Conservation (phyloP, 2,888 invertebrate genomes). For the Trachelus stipa region DNA sequence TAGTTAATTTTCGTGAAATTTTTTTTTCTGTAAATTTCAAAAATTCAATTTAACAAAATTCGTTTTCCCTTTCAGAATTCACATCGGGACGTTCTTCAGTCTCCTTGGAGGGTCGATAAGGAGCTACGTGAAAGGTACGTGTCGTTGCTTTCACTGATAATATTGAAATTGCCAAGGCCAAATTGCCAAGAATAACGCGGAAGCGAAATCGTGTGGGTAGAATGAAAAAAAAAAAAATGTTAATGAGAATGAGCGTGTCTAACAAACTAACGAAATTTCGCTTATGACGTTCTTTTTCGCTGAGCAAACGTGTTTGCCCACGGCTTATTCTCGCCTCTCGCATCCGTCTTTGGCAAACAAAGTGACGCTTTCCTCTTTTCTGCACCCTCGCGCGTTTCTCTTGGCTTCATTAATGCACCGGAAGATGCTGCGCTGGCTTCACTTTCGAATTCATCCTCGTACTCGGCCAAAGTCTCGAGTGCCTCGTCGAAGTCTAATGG, state of each 20-base stretch:
- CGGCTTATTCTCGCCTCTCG: conserved; percentile 25
- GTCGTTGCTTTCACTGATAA: background rate
- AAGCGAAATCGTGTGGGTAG: background rate
- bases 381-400: background rate
- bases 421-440: background rate
- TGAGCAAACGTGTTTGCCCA: conserved; percentile 45
- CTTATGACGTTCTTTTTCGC: conserved; percentile 44
- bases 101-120: background rate
- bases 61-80: background rate
- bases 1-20: background rate
- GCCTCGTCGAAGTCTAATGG: background rate
- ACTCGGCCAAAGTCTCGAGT: background rate
- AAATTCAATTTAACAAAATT: background rate
- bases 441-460: background rate
- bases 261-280: conserved; percentile 43
- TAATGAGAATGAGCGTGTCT: conserved; percentile 23
- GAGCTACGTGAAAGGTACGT: background rate
- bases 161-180: conserved; percentile 19
- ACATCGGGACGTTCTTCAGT: background rate
- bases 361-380: background rate
- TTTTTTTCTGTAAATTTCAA: background rate
- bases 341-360: conserved; percentile 22
- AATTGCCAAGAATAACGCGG: background rate
- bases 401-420: background rate
- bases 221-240: conserved; percentile 12